Percentiles rank a stretch among this genome's conserved stretches.
phyloP scores from a whole-genome alignment of 2,113 vertebrate genomes.

The Archilochus colubris region DNA sequence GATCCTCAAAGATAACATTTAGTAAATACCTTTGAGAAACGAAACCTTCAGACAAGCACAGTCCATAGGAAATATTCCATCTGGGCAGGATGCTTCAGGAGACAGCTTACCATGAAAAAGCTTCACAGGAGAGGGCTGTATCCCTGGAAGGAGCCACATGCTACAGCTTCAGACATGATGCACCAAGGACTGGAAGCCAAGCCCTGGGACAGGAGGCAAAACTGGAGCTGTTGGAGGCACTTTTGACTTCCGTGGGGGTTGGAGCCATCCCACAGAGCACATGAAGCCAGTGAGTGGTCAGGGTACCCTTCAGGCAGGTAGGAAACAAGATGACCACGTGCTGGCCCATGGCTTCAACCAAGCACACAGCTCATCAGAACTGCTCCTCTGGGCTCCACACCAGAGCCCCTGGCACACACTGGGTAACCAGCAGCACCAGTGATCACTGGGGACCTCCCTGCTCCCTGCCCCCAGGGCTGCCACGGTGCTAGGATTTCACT shows the following conservation, averaged over 20 bases:
- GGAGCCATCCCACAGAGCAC: fast-evolving
- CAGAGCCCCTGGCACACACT: fast-evolving
- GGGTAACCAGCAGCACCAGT: no score
- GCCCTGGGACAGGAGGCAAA: background rate
- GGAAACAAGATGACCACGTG: fast-evolving
- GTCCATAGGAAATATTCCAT: background rate
- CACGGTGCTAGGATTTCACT: fast-evolving
- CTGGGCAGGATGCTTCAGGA: background rate
- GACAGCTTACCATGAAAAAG: background rate
- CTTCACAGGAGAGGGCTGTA: background rate
- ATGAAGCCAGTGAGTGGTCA: background rate
- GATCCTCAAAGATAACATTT: background rate
- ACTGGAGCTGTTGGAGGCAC: background rate
- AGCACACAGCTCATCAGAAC: background rate
- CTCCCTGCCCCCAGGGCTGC: background rate
- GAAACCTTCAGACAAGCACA: background rate
- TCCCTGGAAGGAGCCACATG: background rate
- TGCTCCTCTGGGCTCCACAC: background rate
- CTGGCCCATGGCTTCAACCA: background rate
- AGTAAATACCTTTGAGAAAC: background rate
- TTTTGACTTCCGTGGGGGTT: background rate
- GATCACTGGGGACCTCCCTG: background rate
- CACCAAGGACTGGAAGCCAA: background rate
- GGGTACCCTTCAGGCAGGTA: no score
- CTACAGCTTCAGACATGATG: background rate